Evolutionary conservation across 2,797 vertebrate genomes (phyloP), one percentile per base, ranked within the genome.

Genomic region (Enteromius viviparus): DNA sequence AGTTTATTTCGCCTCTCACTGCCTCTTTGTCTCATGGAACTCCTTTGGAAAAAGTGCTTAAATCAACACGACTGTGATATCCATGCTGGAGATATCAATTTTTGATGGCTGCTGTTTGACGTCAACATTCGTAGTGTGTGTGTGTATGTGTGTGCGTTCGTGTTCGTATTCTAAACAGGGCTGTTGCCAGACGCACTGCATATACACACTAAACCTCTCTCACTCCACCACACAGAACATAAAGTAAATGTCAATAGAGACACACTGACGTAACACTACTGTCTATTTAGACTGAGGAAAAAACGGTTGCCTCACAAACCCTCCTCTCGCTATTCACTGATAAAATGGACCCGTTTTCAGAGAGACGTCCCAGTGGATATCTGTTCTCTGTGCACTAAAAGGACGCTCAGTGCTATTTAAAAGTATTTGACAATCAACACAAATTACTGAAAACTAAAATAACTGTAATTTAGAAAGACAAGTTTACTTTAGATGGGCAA

Each of bases 231-330:
- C 72, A 68, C 40, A 68, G 82, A 72, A 70, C 83, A 86, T 74
- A 84, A 72, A 65, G 45, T 79, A 78, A 86, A 84, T 37, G 51
- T 89, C 85, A 88, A 88, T 87, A 89, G 58, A 75, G 84, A 78
- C 72, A 80, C 62, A 62, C 51, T 86, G 84, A 86, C 75, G 72
- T 87, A 81, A 88, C 42, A 49, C 7, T 26, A 58, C 75, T 55
- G 80, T 85, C 87, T 71, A 62, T 70, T 72, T 17, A 26, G 75
- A 55, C 47, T 7, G 80, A 60, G 68, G n/a, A 83, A 85, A 88
- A 78, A 81, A 75, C 14, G 42, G 19, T 80, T 84, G 66, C 75
- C 72, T 86, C 66, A 86, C 71, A 84, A 82, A 81, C 84, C 26
- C 29, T 80, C 69, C 83, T 70, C 55, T 53, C 34, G 15, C 37